Evolutionary conservation across 2,797 vertebrate genomes (phyloP).

Genomic region (Enteromius anoplus): DNA sequence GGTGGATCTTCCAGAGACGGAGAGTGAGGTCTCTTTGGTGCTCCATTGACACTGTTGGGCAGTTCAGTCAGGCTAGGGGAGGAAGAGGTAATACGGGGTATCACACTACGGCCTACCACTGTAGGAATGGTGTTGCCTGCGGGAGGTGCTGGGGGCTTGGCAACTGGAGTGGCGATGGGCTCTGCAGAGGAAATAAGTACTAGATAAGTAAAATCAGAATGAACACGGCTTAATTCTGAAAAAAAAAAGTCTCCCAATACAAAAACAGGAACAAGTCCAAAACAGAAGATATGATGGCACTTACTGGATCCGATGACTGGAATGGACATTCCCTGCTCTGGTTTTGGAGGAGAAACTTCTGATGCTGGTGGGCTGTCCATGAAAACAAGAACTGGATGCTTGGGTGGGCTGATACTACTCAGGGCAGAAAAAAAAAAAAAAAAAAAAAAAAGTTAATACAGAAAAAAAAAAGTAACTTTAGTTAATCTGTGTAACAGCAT

Average conservation of each 20-base stretch:
- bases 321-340: conserved; percentile 71
- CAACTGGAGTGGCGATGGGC: conserved; percentile 63
- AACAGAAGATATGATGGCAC: conserved; percentile 52
- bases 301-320: conserved; percentile 78
- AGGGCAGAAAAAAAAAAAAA: background rate
- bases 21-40: conserved; percentile 82
- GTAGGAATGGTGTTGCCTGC: conserved; percentile 73
- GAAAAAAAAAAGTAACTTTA: background rate
- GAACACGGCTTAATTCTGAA: background rate
- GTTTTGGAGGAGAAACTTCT: conserved; percentile 56
- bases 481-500: background rate
- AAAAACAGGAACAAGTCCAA: conserved; percentile 16
- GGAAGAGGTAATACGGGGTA: conserved; percentile 65
- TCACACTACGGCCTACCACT: conserved; percentile 70
- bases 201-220: background rate
- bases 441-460: background rate
- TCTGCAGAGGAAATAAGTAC: conserved; percentile 68
- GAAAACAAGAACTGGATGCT: conserved; percentile 48
- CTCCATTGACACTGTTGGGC: conserved; percentile 76
- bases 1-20: conserved; percentile 80
- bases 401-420: conserved; percentile 58
- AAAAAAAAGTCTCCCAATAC: background rate
- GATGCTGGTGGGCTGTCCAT: conserved; percentile 54
- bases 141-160: conserved; percentile 64
- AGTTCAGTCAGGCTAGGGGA: conserved; percentile 63